Base-by-base conservation (phyloP, 2,888 invertebrate genomes). In the Urechis unicinctus region DNA sequence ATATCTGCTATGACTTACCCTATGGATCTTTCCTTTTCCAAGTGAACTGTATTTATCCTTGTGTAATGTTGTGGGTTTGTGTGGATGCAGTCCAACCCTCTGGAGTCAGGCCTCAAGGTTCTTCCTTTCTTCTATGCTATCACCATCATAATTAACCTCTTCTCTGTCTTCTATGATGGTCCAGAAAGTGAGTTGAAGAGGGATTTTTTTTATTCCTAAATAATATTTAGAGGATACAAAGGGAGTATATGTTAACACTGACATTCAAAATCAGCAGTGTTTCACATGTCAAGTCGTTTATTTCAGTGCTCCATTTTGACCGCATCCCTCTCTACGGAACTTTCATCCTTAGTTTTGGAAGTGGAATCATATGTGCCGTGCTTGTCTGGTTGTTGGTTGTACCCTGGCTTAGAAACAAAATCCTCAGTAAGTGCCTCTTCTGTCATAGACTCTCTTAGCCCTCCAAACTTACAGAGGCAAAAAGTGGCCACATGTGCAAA, bases 111-210 rank as follows among this genome's bases (percentile, higher is more conserved):
- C 48, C 84, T 97, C 29, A 81, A 82, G 53, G 85, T 90, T 45
- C 81, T 98, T 66, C 97, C 98, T 1, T 82, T 92, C 67, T 89
- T 96, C 79, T 98, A 98, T 76, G 93, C 92, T 63, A 82, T 89
- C 57, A 95, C 96, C 24, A 82, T 97, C 62, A 85, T 91, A 59
- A 85, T 96, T 65, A 98, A 98, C 79, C 85, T 94, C 9, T 86
- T 97, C 72, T 95, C 96, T 63, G 88, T 98, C 56, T 88, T 92
- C 53, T 88, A 89, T 67, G 91, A 95, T 78, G 97, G 97, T 57
- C 95, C 96, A 41, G 88, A 89, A 79, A 82, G 89, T 92, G 79
- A 85, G 86, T 80, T 22, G 50, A 21, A 13, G 21, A 29, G 29
- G 13, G 26, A 3, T 28, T 52, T 17, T 55, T 28, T 41, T 36